Conservation (phyloP, 2,888 invertebrate genomes). For the Dorcus hopei region DNA sequence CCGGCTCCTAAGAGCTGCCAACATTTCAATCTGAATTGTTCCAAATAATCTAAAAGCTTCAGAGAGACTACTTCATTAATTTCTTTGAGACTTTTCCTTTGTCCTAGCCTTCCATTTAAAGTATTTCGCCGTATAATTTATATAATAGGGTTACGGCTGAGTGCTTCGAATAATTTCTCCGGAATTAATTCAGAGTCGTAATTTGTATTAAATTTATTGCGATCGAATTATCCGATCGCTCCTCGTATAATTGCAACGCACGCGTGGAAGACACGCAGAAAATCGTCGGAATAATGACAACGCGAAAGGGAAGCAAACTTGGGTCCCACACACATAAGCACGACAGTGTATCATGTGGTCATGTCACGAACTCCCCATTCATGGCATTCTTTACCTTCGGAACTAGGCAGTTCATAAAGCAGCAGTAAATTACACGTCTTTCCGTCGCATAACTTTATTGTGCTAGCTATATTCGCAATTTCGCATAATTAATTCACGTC, state of each 20-base stretch:
- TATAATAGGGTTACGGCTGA: conserved; percentile 1
- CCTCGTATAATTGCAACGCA: too few relatives aligned
- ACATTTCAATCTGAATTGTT: conserved; percentile 20
- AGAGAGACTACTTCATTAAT: conserved; percentile 22
- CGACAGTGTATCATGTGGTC: conserved; percentile 3
- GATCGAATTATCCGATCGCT: too few relatives aligned
- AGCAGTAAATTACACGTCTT: conserved; percentile 1
- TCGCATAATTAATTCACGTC: not conserved
- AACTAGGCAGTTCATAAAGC: conserved; percentile 11
- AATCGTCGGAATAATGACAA: not conserved
- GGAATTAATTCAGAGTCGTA: too few relatives aligned
- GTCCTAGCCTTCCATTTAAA: conserved; percentile 19
- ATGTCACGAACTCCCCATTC: conserved; percentile 9
- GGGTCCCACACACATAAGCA: conserved; percentile 4
- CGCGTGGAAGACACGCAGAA: too few relatives aligned
- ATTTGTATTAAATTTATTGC: too few relatives aligned
- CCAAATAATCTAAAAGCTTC: conserved; percentile 21
- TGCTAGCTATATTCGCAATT: not conserved
- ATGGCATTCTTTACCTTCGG: conserved; percentile 12
- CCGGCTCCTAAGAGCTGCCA: conserved; percentile 19
- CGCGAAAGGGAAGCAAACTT: conserved; percentile 1
- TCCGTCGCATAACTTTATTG: conserved; percentile 1
- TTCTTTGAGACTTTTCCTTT: conserved; percentile 19
- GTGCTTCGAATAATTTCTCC: not conserved
- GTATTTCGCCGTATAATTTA: conserved; percentile 19